Evolutionary conservation across 2,113 vertebrate species (phyloP), one percentile per base, ranked within the genome.

Genomic region (Cygnus buccinator): DNA sequence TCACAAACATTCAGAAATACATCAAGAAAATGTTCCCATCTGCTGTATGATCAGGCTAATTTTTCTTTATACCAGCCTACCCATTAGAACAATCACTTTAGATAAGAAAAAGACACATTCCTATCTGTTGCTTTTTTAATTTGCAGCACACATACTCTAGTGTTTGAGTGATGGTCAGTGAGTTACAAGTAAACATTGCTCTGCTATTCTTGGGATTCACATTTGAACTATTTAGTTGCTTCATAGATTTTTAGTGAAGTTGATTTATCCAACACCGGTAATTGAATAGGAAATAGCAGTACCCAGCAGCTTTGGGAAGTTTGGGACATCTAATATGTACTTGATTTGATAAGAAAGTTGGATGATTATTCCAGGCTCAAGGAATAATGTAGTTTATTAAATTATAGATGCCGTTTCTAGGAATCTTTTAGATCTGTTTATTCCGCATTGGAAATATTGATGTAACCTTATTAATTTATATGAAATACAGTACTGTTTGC

Each of bases 131-230:
- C 28, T 62, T n/a, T 22, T 79, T 87, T 93, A 76, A 75, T 96
- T 94, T 94, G 55, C 74, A 94, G 84, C 31, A 82, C 12, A 6
- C 13, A 55, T 8, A 26, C 8, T 28, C 66, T 66, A 41, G 70
- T 35, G 81, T 96, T 8, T 43, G 62, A 87, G 75, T 92, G 96
- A 89, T 35, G 25, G 52, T 48, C 58, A 73, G 89, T 85, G 72
- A 91, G 35, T 41, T 84, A 91, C 57, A 93, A 83, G 57, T 63
- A 94, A 95, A 78, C 14, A 14, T 65, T 66, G 29, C 46, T 11
- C 8, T 50, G n/a, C 63, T 90, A 80, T 65, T 94, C 14, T 21
- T 71, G 74, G 41, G 31, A 46, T 73, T 83, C 29, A 3, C 87
- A 92, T 31, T 84, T 83, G 54, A 75, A 17, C 75, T 91, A 3